phyloP scores from a whole-genome alignment of 2,888 invertebrate genomes.

The Sussaba pulchella region DNA sequence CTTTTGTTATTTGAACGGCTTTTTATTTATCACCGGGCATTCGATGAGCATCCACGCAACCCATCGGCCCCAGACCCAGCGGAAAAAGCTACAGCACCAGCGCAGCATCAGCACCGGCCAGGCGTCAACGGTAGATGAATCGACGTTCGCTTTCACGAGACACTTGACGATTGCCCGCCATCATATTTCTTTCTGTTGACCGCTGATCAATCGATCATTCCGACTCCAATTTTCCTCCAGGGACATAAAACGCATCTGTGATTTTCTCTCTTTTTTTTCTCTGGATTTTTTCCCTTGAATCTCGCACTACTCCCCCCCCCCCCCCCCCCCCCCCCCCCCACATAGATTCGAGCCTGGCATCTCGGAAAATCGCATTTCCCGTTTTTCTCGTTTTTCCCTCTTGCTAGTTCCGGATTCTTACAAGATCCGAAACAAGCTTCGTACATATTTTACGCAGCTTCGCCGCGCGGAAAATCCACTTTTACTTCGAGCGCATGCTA shows the following conservation, averaged over 20 bases:
- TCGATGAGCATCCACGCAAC: conserved; percentile 22
- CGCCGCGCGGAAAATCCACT: conserved; percentile 38
- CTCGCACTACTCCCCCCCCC: too few species aligned
- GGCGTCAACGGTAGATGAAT: conserved; percentile 50
- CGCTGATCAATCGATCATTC: conserved; percentile 46
- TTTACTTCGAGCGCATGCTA: conserved; percentile 10
- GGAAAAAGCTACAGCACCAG: conserved; percentile 1
- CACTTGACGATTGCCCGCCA: conserved; percentile 58
- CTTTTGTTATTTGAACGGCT: conserved; percentile 38
- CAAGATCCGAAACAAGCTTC: conserved; percentile 26
- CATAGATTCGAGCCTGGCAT: too few species aligned
- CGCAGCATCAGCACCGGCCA: background rate
- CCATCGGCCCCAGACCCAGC: conserved; percentile 23
- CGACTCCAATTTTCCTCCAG: conserved; percentile 25
- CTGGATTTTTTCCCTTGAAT: background rate
- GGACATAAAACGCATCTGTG: conserved; percentile 11
- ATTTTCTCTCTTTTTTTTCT: conserved; percentile 18
- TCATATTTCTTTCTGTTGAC: conserved; percentile 60
- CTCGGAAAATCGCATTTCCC: background rate
- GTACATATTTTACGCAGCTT: conserved; percentile 50
- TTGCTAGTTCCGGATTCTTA: background rate
- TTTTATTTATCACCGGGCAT: conserved; percentile 19
- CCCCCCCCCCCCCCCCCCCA: too few species aligned
- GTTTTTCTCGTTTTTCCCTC: conserved; percentile 4
- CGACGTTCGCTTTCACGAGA: conserved; percentile 54